These are phyloP conservation scores for Pachyuromys duprasi DNA, from an alignment of 2,797 vertebrate species.

Conservation along the genomic window DNA sequence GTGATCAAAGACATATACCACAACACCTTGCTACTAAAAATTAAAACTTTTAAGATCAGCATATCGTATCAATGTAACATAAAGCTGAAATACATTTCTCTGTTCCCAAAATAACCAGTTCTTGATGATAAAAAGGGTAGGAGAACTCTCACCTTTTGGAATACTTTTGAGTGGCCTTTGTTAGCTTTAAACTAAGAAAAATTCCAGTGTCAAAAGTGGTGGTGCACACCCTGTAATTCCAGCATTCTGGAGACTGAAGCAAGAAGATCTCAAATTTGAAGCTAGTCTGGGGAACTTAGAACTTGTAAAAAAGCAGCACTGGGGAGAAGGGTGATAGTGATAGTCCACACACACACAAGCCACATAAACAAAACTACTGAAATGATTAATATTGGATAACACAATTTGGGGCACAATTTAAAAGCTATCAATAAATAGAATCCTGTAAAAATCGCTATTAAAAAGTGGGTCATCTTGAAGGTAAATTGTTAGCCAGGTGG, in stretches of 20 bases:
- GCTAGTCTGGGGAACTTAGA: background rate
- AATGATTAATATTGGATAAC: background rate
- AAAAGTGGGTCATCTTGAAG: slow-evolving; percentile 8
- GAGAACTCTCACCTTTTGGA: background rate
- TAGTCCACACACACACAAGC: background rate
- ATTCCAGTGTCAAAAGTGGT: background rate
- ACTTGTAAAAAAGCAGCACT: background rate
- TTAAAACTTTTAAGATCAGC: background rate
- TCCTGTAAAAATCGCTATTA: slow-evolving; percentile 37
- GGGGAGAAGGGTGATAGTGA: background rate
- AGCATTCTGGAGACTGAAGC: background rate
- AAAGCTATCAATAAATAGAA: slow-evolving; percentile 48
- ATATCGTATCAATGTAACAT: slow-evolving; percentile 11
- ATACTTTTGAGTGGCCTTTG: background rate
- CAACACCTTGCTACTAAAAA: background rate
- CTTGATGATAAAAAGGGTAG: slow-evolving; percentile 25
- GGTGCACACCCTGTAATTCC: background rate
- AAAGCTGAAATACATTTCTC: slow-evolving; percentile 48
- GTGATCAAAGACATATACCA: background rate
- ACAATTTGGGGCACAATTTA: slow-evolving; percentile 22
- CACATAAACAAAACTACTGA: background rate
- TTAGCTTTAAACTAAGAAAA: slow-evolving; percentile 18
- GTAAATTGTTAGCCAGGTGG: background rate
- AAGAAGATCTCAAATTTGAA: background rate
- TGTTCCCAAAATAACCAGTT: slow-evolving; percentile 29